Percentiles rank a stretch among this genome's conserved stretches.
Evolutionary conservation across 1,140 invertebrate species (phyloP).

Genomic region (Cotesia chilonis): DNA sequence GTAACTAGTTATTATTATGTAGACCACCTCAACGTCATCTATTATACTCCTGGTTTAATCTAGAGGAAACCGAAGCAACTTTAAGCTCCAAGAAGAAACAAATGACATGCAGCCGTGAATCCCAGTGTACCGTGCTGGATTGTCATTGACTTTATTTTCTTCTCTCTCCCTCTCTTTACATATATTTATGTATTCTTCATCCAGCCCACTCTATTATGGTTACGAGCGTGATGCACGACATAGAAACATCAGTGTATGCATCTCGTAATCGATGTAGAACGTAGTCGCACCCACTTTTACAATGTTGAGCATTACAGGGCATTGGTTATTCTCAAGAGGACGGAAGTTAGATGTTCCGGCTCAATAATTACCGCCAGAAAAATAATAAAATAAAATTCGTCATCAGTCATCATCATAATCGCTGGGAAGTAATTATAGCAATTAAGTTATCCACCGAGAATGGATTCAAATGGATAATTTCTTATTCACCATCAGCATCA

Average conservation of each 20-base stretch:
- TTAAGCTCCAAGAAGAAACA: background rate
- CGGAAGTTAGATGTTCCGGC: slow-evolving; percentile 38
- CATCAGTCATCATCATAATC: slow-evolving; percentile 8
- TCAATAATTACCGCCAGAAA: slow-evolving; percentile 15
- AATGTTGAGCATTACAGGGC: background rate
- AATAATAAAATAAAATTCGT: slow-evolving; percentile 23
- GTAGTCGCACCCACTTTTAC: slow-evolving; percentile 34
- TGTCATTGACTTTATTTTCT: background rate
- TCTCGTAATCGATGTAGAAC: background rate
- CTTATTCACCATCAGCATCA: slow-evolving; percentile 6
- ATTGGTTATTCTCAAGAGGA: background rate
- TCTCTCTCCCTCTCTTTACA: too few species aligned
- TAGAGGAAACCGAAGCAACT: too few species aligned
- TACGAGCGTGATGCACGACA: background rate
- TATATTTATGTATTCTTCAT: background rate
- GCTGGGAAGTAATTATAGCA: slow-evolving; percentile 28
- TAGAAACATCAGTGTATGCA: background rate
- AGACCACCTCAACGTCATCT: slow-evolving; percentile 9
- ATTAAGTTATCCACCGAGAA: slow-evolving; percentile 20
- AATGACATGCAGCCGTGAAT: slow-evolving; percentile 21
- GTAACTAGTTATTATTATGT: slow-evolving; percentile 7
- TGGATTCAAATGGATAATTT: slow-evolving; percentile 13
- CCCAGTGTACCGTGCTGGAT: slow-evolving; percentile 4
- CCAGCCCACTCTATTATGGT: slow-evolving; percentile 8
- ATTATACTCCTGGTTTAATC: background rate